These are phyloP conservation scores for Brachypterus glaber DNA, from an alignment of 2,888 invertebrate genomes.

Conservation along the genomic window DNA sequence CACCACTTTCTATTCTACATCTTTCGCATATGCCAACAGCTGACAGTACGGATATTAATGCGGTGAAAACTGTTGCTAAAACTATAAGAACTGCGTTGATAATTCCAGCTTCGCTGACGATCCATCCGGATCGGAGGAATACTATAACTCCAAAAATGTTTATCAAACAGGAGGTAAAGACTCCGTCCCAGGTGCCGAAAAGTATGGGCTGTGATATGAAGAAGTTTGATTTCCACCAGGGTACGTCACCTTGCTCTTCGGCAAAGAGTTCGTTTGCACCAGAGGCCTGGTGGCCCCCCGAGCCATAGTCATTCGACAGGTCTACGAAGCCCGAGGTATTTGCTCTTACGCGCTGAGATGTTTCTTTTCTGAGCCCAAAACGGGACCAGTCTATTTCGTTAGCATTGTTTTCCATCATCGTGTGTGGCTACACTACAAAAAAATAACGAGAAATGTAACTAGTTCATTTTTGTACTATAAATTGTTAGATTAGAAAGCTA, in stretches of 20 bases:
- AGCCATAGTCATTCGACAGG: conserved; percentile 64
- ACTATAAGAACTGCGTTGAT: conserved; percentile 72
- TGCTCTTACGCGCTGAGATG: conserved; percentile 44
- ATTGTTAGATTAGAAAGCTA: too few relatives aligned
- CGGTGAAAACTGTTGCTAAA: conserved; percentile 78
- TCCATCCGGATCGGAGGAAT: conserved; percentile 94
- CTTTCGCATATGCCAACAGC: conserved; percentile 95
- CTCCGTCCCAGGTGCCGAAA: conserved; percentile 97
- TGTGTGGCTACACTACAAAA: too few relatives aligned
- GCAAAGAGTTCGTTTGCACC: conserved; percentile 87
- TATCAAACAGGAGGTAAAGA: conserved; percentile 93
- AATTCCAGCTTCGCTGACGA: conserved; percentile 85
- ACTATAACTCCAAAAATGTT: conserved; percentile 98
- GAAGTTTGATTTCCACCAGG: conserved; percentile 96
- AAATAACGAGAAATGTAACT: too few relatives aligned
- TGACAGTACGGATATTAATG: conserved; percentile 84
- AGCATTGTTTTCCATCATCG: conserved; percentile 25
- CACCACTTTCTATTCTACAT: conserved; percentile 93
- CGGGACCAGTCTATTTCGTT: conserved; percentile 47
- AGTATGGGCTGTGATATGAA: conserved; percentile 92
- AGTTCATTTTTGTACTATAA: too few relatives aligned
- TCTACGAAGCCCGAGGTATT: conserved; percentile 70
- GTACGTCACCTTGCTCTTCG: conserved; percentile 78
- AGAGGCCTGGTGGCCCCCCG: conserved; percentile 75
- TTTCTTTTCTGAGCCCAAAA: conserved; percentile 45